Percentiles rank a stretch among this genome's conserved stretches.
phyloP scores from a whole-genome alignment of 2,113 vertebrate genomes.

The Aptenodytes patagonicus region DNA sequence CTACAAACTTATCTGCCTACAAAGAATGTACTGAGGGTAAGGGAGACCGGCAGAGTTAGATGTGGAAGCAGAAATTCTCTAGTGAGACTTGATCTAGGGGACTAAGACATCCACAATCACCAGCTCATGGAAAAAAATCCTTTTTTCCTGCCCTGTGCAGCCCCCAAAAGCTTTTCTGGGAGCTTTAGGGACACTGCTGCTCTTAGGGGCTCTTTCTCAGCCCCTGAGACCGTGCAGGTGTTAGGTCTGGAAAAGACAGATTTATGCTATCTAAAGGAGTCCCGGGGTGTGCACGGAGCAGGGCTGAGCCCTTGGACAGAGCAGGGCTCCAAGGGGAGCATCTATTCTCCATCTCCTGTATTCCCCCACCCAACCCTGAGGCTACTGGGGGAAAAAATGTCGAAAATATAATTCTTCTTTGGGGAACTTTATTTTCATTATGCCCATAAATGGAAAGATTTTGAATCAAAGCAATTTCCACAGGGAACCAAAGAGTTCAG shows the following conservation, averaged over 20 bases:
- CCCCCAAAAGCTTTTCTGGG: not conserved
- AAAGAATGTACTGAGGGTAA: not conserved
- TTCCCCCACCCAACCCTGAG: not conserved
- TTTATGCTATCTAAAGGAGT: not conserved
- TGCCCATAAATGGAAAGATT: not conserved
- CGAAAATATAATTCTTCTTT: not conserved
- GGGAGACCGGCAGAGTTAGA: not conserved
- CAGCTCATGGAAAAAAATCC: not conserved
- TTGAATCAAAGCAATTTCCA: not conserved
- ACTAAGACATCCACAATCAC: not conserved
- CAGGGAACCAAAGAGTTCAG: not conserved
- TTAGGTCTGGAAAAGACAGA: not conserved
- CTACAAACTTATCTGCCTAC: not conserved
- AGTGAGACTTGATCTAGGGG: not conserved
- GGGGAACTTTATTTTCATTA: not conserved
- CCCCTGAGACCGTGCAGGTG: not conserved
- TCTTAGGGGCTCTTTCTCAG: not conserved
- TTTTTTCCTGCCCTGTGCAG: not conserved
- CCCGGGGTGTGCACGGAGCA: not conserved
- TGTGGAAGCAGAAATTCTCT: not conserved
- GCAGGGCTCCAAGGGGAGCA: not conserved
- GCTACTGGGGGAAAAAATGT: not conserved
- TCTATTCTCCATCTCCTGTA: not conserved
- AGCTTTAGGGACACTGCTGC: not conserved
- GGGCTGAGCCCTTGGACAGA: not conserved